Base-by-base conservation (phyloP, 2,113 vertebrate genomes). In the Neolamprologus kungweensis region DNA sequence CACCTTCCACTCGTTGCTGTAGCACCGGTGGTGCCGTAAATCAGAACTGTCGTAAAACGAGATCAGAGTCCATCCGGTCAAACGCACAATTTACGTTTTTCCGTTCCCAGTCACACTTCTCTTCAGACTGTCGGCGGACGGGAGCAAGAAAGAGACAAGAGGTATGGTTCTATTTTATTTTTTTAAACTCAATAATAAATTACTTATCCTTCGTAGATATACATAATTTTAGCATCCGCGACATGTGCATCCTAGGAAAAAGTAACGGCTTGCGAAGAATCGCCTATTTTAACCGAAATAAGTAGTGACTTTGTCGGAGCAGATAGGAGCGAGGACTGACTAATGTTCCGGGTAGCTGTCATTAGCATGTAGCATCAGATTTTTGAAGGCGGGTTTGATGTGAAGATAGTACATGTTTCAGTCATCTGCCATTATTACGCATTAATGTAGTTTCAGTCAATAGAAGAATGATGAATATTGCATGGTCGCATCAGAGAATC, bases 21-120 rank as follows among this genome's bases (percentile, higher is more conserved):
- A 31, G 81, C 78, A 88, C 93, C 94, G 86, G 93, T 82, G 87
- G 51, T 89, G 35, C 87, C 88, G 92, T 89, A 92, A 87, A 89
- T 2, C 2, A 26, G 3, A 75, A 31, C 1, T 83, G 23, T 14
- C 87, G 91, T 89, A 88, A 93, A 91, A 78, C 1, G 6, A 35
- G 8, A n/a, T 31, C 17, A 9, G 45, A 2, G 71, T 45, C 28
- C 35, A 68, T 60, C n/a, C 73, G 23, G 31, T 26, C 45, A 33
- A 51, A 12, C 23, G 31, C 31, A 80, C 78, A 21, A 54, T 37
- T 75, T 82, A 83, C 88, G 88, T 84, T 33, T 75, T 91, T 94
- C 93, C 92, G 89, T 11, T 83, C 19, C 1, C 26, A 3, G 0
- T 13, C 65, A 14, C 5, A 68, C 91, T 93, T 94, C 93, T 88